Percentiles rank a stretch among this genome's conserved stretches.
Evolutionary conservation across 2,888 invertebrate genomes (phyloP).

Genomic region (Linnaemya vulpina): DNA sequence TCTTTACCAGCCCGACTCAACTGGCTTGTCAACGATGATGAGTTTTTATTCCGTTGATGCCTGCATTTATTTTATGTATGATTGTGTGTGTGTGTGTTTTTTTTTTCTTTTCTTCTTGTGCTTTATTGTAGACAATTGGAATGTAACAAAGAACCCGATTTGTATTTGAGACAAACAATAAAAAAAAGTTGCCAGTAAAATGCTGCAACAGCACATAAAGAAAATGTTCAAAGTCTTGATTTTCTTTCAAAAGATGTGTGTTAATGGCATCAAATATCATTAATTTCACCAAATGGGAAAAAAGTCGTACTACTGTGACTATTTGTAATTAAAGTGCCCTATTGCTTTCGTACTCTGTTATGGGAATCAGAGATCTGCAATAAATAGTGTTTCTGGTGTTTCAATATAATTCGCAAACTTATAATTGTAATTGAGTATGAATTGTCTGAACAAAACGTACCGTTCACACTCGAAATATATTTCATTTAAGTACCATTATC

Average conservation of each 20-base stretch:
- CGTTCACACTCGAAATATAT: too few species aligned
- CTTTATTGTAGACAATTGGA: constrained; percentile 41
- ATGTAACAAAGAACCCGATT: constrained; percentile 52
- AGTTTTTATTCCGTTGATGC: constrained; percentile 38
- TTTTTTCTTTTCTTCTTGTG: neutral
- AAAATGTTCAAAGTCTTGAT: constrained; percentile 50
- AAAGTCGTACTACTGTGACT: neutral
- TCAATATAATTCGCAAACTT: too few species aligned
- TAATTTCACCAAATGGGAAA: constrained; percentile 76
- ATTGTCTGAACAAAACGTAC: too few species aligned
- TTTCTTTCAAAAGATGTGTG: constrained; percentile 75
- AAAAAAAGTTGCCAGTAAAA: constrained; percentile 18
- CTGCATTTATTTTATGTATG: neutral
- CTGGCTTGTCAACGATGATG: constrained; percentile 66
- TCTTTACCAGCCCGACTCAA: constrained; percentile 49
- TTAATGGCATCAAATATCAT: constrained; percentile 81
- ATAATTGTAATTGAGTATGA: too few species aligned
- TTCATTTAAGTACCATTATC: too few species aligned
- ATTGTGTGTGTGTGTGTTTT: too few species aligned
- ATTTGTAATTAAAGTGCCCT: neutral
- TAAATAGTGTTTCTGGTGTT: too few species aligned
- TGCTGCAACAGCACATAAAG: neutral
- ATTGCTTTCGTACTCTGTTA: neutral
- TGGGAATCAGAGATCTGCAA: too few species aligned
- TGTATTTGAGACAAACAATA: constrained; percentile 37